phyloP scores from a whole-genome alignment of 2,797 vertebrate genomes.

The Rachycentron canadum region DNA sequence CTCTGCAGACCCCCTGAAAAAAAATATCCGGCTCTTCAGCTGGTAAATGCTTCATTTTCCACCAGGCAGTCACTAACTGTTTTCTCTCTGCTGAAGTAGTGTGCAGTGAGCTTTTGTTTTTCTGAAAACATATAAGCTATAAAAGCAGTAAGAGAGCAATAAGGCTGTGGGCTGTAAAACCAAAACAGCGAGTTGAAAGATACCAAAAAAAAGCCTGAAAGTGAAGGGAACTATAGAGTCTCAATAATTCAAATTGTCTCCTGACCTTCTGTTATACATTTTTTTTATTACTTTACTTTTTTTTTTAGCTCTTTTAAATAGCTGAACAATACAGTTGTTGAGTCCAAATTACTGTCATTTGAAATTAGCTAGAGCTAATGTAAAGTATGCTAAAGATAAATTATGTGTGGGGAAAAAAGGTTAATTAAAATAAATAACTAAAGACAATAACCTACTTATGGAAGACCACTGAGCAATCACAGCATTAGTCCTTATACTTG shows the following conservation, averaged over 20 bases:
- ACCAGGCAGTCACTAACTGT: not conserved
- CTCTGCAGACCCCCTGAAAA: not conserved
- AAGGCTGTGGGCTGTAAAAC: not conserved
- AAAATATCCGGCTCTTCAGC: no score
- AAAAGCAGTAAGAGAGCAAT: not conserved
- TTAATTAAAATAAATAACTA: slow-evolving; percentile 74
- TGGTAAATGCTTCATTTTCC: not conserved
- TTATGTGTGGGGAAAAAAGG: slow-evolving; percentile 29
- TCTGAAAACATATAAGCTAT: not conserved
- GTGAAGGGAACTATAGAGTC: not conserved
- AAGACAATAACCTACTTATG: slow-evolving; percentile 71
- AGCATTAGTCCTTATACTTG: slow-evolving; percentile 59
- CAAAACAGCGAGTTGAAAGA: slow-evolving; percentile 10
- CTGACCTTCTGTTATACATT: not conserved
- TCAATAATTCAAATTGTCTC: not conserved
- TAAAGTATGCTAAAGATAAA: slow-evolving; percentile 41
- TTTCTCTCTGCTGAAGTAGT: not conserved
- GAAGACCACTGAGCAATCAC: slow-evolving; percentile 62
- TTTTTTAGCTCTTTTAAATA: no score
- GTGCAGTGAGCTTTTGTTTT: not conserved
- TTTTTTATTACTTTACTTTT: no score
- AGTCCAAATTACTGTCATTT: not conserved
- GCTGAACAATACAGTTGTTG: no score
- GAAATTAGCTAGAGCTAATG: slow-evolving; percentile 7
- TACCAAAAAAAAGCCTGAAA: not conserved